phyloP scores from a whole-genome alignment of 1,140 invertebrate genomes.

The Atta cephalotes region DNA sequence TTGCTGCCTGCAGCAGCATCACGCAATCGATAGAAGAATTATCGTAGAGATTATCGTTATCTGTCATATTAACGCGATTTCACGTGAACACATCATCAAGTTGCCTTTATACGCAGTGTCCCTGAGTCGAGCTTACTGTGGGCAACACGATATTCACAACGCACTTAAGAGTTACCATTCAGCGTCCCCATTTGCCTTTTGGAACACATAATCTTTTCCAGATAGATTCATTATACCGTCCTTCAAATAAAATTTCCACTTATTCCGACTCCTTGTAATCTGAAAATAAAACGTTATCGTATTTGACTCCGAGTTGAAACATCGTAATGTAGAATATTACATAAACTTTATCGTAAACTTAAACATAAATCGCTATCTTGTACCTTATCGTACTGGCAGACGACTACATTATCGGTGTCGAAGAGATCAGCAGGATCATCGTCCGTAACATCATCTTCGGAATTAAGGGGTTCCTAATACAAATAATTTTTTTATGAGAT shows the following conservation, averaged over 20 bases:
- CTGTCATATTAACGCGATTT: slow-evolving; percentile 44
- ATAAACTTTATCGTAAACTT: slow-evolving; percentile 4
- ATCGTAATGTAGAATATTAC: too few species aligned
- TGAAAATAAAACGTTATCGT: slow-evolving; percentile 83
- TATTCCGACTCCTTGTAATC: slow-evolving; percentile 98
- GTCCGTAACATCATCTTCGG: slow-evolving; percentile 98
- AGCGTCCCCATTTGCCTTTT: slow-evolving; percentile 99
- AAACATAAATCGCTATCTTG: slow-evolving; percentile 11
- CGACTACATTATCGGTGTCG: slow-evolving; percentile 99
- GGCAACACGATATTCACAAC: slow-evolving; percentile 59
- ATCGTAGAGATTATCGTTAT: neutral
- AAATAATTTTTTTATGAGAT: slow-evolving; percentile 13
- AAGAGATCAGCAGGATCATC: slow-evolving; percentile 98
- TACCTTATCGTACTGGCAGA: slow-evolving; percentile 99
- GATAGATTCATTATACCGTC: slow-evolving; percentile 99
- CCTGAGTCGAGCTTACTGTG: slow-evolving; percentile 35
- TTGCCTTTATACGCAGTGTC: slow-evolving; percentile 34
- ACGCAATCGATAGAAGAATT: slow-evolving; percentile 39
- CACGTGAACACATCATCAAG: slow-evolving; percentile 69
- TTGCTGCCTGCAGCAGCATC: neutral
- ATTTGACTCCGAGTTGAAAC: neutral
- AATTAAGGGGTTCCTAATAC: slow-evolving; percentile 96
- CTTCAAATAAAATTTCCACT: slow-evolving; percentile 99
- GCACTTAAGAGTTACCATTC: slow-evolving; percentile 93
- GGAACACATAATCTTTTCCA: slow-evolving; percentile 99